Evolutionary conservation across 1,140 invertebrate genomes (phyloP).

Genomic region (Marisa cornuarietis): DNA sequence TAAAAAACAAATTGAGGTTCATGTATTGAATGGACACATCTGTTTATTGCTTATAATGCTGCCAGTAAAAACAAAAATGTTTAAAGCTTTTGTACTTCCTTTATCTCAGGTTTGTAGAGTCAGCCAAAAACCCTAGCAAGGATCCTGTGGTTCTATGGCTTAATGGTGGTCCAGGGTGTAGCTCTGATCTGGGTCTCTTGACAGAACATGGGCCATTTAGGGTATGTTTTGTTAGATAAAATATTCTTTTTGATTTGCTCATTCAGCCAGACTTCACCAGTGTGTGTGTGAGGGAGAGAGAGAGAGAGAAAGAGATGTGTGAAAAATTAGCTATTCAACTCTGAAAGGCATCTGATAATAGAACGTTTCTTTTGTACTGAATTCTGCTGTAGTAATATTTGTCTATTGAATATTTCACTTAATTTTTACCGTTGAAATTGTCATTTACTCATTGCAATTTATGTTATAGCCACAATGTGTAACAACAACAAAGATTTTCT

Average conservation of each 20-base stretch:
- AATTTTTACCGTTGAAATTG: no score
- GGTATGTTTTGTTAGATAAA: constrained; percentile 33
- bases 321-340: no score
- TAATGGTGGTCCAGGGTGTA: constrained; percentile 72
- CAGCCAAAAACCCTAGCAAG: constrained; percentile 62
- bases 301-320: no score
- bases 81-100: background rate
- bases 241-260: constrained; percentile 13
- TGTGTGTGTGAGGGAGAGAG: no score
- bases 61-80: background rate
- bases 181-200: constrained; percentile 68
- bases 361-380: no score
- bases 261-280: background rate
- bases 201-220: constrained; percentile 70
- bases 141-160: constrained; percentile 72
- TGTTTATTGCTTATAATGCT: constrained; percentile 1
- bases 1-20: no score
- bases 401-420: no score
- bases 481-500: background rate
- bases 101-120: constrained; percentile 69
- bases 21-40: no score
- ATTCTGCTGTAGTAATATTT: no score
- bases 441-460: no score
- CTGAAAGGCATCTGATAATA: no score
- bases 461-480: no score